These are phyloP conservation scores for Argentina silus DNA, from an alignment of 2,797 vertebrate species.

Conservation along the genomic window DNA sequence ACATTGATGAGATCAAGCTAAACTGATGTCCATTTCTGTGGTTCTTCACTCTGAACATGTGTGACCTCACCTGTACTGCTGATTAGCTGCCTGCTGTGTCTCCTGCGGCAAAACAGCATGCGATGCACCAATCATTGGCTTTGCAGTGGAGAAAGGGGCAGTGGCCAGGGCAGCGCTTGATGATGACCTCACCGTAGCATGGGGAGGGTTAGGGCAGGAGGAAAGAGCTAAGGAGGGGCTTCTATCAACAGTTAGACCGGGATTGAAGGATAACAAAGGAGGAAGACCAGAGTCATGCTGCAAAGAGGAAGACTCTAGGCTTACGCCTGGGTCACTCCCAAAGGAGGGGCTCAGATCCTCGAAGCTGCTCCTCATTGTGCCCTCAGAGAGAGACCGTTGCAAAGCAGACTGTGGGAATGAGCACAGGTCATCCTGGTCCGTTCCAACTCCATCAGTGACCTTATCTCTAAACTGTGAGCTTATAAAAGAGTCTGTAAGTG, in stretches of 20 bases:
- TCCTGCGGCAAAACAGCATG: conserved; percentile 80
- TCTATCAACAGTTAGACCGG: conserved; percentile 74
- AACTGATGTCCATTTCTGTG: not conserved
- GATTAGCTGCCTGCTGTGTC: conserved; percentile 77
- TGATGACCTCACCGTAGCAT: conserved; percentile 59
- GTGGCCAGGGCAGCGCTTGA: conserved; percentile 48
- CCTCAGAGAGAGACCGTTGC: conserved; percentile 64
- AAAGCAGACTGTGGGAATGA: not conserved
- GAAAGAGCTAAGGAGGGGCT: conserved; percentile 56
- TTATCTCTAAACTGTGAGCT: conserved; percentile 22
- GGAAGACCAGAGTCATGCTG: conserved; percentile 1
- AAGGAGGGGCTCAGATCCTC: conserved; percentile 54
- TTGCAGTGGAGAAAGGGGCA: conserved; percentile 53
- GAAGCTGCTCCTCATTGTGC: conserved; percentile 36
- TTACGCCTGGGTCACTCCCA: conserved; percentile 58
- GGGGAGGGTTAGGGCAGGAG: conserved; percentile 57
- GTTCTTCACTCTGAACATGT: conserved; percentile 48
- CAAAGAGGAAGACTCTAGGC: conserved; percentile 52
- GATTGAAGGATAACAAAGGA: conserved; percentile 68
- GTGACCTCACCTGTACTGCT: conserved; percentile 88
- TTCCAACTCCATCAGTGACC: not conserved
- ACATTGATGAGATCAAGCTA: not conserved
- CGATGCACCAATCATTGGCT: conserved; percentile 66
- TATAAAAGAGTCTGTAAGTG: not conserved
- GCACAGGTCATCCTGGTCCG: not conserved